A percentile compares a stretch with the other conserved stretches of the same genome.
Conservation (phyloP, 23 tunicate genomes). For the Trididemnum miniatum region DNA sequence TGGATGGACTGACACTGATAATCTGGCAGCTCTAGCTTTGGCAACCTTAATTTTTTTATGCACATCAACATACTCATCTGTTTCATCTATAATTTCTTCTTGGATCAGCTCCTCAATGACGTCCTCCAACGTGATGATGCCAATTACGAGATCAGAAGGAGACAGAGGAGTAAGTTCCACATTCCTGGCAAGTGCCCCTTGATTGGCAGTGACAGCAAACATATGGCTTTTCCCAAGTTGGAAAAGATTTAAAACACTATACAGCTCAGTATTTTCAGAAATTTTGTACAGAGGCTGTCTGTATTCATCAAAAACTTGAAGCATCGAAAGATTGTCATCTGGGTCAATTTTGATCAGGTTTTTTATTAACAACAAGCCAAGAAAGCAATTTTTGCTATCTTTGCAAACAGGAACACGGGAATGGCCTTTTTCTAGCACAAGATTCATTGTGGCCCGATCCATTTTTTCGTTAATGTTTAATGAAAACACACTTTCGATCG, state of each 20-base stretch:
- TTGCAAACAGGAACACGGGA: slow-evolving; percentile 85
- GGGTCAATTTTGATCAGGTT: slow-evolving; percentile 86
- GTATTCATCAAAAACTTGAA: slow-evolving; percentile 56
- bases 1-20: too few species aligned
- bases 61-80: slow-evolving; percentile 82
- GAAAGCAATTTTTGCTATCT: slow-evolving; percentile 35
- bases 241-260: slow-evolving; percentile 65
- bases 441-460: slow-evolving; percentile 74
- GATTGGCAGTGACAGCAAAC: slow-evolving; percentile 47
- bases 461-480: slow-evolving; percentile 50
- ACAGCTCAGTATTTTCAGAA: slow-evolving; percentile 47
- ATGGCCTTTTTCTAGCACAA: slow-evolving; percentile 62
- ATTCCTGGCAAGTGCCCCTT: neutral
- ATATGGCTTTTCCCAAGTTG: slow-evolving; percentile 89
- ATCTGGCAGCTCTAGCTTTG: slow-evolving; percentile 61
- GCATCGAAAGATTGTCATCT: slow-evolving; percentile 48
- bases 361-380: slow-evolving; percentile 80
- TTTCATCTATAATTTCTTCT: slow-evolving; percentile 98
- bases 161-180: neutral
- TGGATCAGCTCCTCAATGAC: slow-evolving; percentile 97
- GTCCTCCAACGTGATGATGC: slow-evolving; percentile 95
- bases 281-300: slow-evolving; percentile 56
- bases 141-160: slow-evolving; percentile 39
- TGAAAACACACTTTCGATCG: slow-evolving; percentile 62
- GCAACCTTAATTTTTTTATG: slow-evolving; percentile 69